phyloP scores from a whole-genome alignment of 2,888 invertebrate genomes.

The Euclidia mi region DNA sequence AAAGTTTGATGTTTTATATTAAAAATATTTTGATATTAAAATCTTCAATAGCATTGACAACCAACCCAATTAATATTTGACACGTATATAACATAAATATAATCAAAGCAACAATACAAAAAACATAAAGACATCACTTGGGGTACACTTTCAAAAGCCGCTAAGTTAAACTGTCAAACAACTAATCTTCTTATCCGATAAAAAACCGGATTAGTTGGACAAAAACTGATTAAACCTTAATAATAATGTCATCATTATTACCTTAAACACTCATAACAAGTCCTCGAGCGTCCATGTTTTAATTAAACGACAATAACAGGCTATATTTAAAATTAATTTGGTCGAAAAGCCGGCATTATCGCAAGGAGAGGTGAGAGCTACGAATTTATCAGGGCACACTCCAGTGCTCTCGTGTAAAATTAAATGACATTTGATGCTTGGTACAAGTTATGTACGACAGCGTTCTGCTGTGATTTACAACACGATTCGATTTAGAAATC shows the following conservation, averaged over 20 bases:
- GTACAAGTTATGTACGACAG: conserved; percentile 48
- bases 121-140: not conserved
- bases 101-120: not conserved
- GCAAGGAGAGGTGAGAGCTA: conserved; percentile 70
- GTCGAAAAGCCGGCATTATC: conserved; percentile 73
- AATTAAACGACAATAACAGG: conserved; percentile 80
- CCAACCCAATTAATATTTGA: too few species aligned
- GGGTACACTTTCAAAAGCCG: not conserved
- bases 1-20: too few species aligned
- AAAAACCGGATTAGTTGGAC: conserved; percentile 27
- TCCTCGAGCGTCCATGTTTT: conserved; percentile 56
- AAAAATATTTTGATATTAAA: too few species aligned
- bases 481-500: too few species aligned
- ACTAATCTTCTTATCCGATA: not conserved
- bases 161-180: not conserved
- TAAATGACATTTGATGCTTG: conserved; percentile 80
- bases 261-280: conserved; percentile 33
- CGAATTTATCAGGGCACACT: conserved; percentile 84
- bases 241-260: conserved; percentile 45
- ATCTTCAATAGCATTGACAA: too few species aligned
- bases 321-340: conserved; percentile 83
- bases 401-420: conserved; percentile 83
- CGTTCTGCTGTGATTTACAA: too few species aligned
- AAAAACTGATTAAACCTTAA: conserved; percentile 47
- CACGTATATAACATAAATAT: too few species aligned